These are phyloP conservation scores for Idaea aversata DNA, from an alignment of 2,888 invertebrate genomes.

Conservation along the genomic window DNA sequence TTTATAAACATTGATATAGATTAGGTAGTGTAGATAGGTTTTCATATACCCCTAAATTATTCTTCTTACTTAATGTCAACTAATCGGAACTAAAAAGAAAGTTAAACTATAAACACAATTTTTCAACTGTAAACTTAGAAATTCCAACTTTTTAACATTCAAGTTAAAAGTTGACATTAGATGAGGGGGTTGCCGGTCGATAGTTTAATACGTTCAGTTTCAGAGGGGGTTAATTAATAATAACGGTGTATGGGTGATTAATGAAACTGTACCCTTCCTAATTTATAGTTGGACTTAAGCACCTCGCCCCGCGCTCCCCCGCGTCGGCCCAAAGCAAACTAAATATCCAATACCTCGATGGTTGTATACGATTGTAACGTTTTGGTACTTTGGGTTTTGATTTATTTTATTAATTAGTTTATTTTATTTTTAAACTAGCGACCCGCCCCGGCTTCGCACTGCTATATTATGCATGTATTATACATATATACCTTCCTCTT, in stretches of 20 bases:
- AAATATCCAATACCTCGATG: constrained; percentile 79
- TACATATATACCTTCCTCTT: too few relatives aligned
- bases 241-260: constrained; percentile 81
- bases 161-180: constrained; percentile 61
- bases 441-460: too few relatives aligned
- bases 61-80: neutral
- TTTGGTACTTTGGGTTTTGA: constrained; percentile 48
- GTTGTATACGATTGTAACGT: constrained; percentile 39
- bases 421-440: neutral
- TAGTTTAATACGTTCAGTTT: constrained; percentile 73
- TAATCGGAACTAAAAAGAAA: neutral
- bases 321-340: constrained; percentile 77
- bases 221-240: constrained; percentile 80
- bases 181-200: constrained; percentile 56
- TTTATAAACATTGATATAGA: too few relatives aligned
- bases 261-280: constrained; percentile 81
- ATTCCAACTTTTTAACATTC: constrained; percentile 27
- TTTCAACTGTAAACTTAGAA: constrained; percentile 2
- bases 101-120: neutral
- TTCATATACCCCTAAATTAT: too few relatives aligned
- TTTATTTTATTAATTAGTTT: constrained; percentile 7
- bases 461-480: too few relatives aligned
- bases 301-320: constrained; percentile 54
- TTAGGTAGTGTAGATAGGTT: too few relatives aligned
- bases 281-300: constrained; percentile 81